Evolutionary conservation across 2,888 invertebrate species (phyloP).

Genomic region (Chymomyza amoena): DNA sequence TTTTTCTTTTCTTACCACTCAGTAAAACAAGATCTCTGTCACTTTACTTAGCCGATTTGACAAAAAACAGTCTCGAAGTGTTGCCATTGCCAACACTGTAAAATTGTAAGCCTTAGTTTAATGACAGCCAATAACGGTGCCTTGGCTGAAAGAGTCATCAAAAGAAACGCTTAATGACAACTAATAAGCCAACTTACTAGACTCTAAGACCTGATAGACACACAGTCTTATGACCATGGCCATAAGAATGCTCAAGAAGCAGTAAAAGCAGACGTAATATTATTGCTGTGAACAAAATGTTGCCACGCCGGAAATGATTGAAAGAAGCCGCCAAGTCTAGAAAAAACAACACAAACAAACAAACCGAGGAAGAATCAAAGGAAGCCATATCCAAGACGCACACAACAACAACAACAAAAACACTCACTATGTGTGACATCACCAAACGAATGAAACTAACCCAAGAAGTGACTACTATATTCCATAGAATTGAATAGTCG

Average conservation of each 20-base stretch:
- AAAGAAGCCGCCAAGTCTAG: conserved; percentile 16
- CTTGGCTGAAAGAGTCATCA: not conserved
- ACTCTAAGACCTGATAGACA: not conserved
- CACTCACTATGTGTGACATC: conserved; percentile 40
- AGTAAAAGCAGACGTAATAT: not conserved
- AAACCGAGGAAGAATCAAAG: conserved; percentile 39
- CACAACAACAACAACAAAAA: conserved; percentile 31
- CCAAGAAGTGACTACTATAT: not conserved
- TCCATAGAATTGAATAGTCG: conserved; percentile 23
- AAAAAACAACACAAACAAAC: conserved; percentile 26
- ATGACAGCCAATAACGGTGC: not conserved
- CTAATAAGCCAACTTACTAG: conserved; percentile 3
- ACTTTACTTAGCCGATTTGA: too few species aligned
- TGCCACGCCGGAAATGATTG: conserved; percentile 49
- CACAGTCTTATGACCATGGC: not conserved
- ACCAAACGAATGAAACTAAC: conserved; percentile 33
- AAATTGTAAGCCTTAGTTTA: not conserved
- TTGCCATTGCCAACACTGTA: not conserved
- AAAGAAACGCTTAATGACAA: not conserved
- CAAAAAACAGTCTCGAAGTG: not conserved
- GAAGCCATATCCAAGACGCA: conserved; percentile 49
- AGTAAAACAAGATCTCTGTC: not conserved
- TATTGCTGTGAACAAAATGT: conserved; percentile 8
- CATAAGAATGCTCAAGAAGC: not conserved
- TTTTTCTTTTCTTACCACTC: too few species aligned